Evolutionary conservation across 2,888 invertebrate species (phyloP).

Genomic region (Eristalis tenax): DNA sequence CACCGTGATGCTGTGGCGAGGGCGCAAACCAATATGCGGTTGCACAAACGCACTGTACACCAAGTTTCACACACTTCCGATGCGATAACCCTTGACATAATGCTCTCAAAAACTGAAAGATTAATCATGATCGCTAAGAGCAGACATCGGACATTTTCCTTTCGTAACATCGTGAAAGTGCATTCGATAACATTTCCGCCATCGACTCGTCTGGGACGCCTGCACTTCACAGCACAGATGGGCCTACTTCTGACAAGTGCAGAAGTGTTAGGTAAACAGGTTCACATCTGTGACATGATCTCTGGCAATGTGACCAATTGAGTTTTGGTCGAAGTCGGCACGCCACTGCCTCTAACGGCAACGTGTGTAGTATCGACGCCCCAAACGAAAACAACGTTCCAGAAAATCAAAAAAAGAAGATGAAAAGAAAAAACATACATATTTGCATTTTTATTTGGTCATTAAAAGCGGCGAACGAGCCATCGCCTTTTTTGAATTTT

Average conservation of each 20-base stretch:
- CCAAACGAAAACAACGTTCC: neutral
- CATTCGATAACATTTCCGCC: neutral
- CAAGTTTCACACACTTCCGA: neutral
- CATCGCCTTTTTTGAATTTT: slow-evolving; percentile 30
- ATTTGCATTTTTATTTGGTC: slow-evolving; percentile 62
- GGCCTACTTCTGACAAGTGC: neutral
- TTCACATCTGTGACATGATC: neutral
- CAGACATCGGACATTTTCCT: neutral
- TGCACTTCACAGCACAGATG: neutral
- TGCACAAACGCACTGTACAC: neutral
- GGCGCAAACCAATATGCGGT: no score
- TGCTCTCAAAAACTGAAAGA: neutral
- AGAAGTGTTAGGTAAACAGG: neutral
- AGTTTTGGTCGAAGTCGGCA: neutral
- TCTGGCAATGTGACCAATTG: neutral
- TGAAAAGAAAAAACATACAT: neutral
- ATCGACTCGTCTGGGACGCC: neutral
- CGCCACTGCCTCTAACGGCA: neutral
- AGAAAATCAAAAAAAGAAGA: neutral
- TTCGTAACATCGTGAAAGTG: neutral
- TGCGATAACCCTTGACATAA: neutral
- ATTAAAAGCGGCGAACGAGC: slow-evolving; percentile 36
- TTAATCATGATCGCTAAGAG: neutral
- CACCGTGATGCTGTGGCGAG: no score
- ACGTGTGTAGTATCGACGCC: neutral